A percentile compares a stretch with the other conserved stretches of the same genome.
These are phyloP conservation scores for Amblyopsis hoosieri DNA, from an alignment of 2,797 vertebrate genomes.

Conservation along the genomic window DNA sequence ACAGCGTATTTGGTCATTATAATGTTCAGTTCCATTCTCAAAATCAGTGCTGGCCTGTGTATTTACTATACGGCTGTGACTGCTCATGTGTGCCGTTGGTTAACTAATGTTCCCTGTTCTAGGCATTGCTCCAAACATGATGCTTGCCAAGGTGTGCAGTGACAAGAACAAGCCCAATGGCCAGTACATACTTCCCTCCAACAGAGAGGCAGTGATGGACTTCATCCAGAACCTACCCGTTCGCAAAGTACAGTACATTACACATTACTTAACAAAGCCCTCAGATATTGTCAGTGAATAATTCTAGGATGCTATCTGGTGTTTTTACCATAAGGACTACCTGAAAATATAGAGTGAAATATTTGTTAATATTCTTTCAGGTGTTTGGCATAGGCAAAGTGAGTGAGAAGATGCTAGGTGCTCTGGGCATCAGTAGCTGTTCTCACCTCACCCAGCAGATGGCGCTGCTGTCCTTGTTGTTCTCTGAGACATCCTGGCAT, in stretches of 20 bases:
- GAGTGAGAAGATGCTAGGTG: constrained; percentile 95
- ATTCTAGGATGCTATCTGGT: constrained; percentile 3
- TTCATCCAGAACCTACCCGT: constrained; percentile 91
- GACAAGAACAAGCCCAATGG: constrained; percentile 97
- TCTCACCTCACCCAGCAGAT: constrained; percentile 90
- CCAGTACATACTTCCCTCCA: constrained; percentile 85
- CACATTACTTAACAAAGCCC: constrained; percentile 23
- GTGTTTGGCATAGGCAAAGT: constrained; percentile 95
- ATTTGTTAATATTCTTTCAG: constrained; percentile 61
- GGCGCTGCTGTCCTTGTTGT: constrained; percentile 88
- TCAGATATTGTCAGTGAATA: neutral
- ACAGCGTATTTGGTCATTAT: constrained; percentile 1
- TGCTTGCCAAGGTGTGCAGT: constrained; percentile 98
- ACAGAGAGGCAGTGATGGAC: constrained; percentile 84
- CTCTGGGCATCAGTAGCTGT: constrained; percentile 86
- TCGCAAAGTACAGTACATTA: constrained; percentile 85
- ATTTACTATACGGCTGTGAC: constrained; percentile 13
- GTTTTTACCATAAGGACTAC: too few relatives aligned
- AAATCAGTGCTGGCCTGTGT: neutral
- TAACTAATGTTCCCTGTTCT: constrained; percentile 40
- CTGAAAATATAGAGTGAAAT: too few relatives aligned
- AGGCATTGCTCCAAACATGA: constrained; percentile 97
- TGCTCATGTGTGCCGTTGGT: constrained; percentile 7
- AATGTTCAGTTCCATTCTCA: neutral
- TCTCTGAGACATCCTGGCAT: constrained; percentile 89